Base-by-base conservation (phyloP, 2,797 vertebrate species). In the Sebastes matsubarae region DNA sequence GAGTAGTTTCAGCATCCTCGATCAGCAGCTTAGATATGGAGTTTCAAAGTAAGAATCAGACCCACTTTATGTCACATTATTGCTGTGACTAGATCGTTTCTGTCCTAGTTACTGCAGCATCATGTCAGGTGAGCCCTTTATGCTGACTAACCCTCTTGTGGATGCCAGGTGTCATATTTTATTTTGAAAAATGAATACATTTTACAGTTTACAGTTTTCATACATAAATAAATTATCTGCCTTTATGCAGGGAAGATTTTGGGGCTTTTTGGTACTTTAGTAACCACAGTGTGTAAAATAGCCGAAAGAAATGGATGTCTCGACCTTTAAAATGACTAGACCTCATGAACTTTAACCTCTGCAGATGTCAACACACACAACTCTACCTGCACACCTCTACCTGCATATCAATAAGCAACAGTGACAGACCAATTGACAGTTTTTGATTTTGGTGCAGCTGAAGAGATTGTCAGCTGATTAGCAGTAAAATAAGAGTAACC, bases 121-220 rank as follows among this genome's bases (percentile, higher is more conserved):
- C 20, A 54, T n/a, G 20, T 22, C 50, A 22, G 52, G 0, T 5
- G 52, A 52, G 1, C 46, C 46, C 8, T 54, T 22, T 1, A 70
- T 42, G 20, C 46, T 16, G 32, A 58, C 10, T 8, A 16, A 50
- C 14, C 7, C 18, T 69, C 22, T 5, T 25, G 14, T 25, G 59
- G 20, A 61, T 25, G 1, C 29, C 25, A 25, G 0, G 46, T 50
- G 46, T 20, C 46, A 20, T 50, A 20, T 18, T 42, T 0, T 42
- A 42, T 16, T 16, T 42, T 42, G 38, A 42, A 42, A 18, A 20
- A 50, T 50, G 0, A 8, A 50, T 50, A 50, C 1, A 0, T 1
- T 8, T 50, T 8, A 50, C 46, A 50, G 46, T 1, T 50, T 20
- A 9, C 46, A 50, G 46, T 20, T 50, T 50, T 50, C 46, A 50